phyloP scores from a whole-genome alignment of 2,888 invertebrate genomes.

The Oscheius sp. region DNA sequence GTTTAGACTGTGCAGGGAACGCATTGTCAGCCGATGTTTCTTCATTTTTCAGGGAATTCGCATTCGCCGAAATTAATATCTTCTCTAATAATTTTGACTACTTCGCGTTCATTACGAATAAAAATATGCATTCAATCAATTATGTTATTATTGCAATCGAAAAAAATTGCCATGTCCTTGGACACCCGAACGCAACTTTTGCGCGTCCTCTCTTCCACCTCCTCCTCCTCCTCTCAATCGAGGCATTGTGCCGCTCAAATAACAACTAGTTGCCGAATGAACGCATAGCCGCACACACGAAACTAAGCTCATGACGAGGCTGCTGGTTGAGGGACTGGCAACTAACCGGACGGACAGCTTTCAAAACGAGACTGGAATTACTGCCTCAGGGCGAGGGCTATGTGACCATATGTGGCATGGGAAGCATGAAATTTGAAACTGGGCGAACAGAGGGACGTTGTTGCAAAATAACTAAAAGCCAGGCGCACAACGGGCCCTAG shows the following conservation, averaged over 20 bases:
- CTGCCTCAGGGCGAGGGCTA: slow-evolving; percentile 17
- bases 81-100: not conserved
- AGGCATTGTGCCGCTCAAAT: slow-evolving; percentile 32
- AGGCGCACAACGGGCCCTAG: too few species aligned
- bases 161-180: slow-evolving; percentile 18
- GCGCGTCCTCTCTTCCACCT: slow-evolving; percentile 24
- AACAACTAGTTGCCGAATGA: slow-evolving; percentile 36
- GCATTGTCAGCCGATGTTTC: slow-evolving; percentile 32
- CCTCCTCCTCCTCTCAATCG: not conserved
- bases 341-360: not conserved
- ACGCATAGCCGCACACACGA: slow-evolving; percentile 32
- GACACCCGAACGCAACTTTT: slow-evolving; percentile 20
- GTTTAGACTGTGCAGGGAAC: slow-evolving; percentile 33
- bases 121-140: not conserved
- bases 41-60: too few species aligned
- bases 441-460: too few species aligned
- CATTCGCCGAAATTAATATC: not conserved
- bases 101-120: too few species aligned
- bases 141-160: not conserved
- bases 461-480: too few species aligned
- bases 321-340: not conserved
- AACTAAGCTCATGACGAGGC: slow-evolving; percentile 24
- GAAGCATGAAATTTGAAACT: too few species aligned
- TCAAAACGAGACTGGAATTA: slow-evolving; percentile 26
- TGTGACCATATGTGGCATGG: too few species aligned